Conservation (phyloP, 2,888 invertebrate species). For the Hedychridium roseum region DNA sequence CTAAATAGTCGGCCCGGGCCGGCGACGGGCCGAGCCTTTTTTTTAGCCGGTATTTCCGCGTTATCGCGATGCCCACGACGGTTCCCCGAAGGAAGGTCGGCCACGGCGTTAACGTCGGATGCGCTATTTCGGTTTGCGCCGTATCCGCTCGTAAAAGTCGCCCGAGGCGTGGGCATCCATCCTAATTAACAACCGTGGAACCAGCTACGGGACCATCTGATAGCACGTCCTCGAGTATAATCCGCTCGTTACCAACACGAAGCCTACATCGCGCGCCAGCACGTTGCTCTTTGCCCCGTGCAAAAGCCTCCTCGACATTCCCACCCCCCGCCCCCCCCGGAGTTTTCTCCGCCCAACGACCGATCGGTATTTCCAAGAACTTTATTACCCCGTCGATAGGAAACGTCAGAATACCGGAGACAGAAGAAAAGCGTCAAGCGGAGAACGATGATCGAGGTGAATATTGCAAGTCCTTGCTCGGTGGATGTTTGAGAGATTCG, state of each 20-base stretch:
- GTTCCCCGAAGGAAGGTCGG: constrained; percentile 50
- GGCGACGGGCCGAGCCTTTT: constrained; percentile 21
- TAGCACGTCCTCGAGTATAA: constrained; percentile 55
- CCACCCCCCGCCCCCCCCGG: neutral
- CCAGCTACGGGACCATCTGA: constrained; percentile 61
- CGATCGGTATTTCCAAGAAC: too few species aligned
- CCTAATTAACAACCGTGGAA: constrained; percentile 63
- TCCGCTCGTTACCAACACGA: constrained; percentile 62
- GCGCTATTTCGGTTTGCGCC: constrained; percentile 57
- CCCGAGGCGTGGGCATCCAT: constrained; percentile 62
- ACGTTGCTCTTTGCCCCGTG: too few species aligned
- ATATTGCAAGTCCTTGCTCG: neutral
- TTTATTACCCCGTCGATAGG: too few species aligned
- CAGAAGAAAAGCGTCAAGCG: constrained; percentile 5
- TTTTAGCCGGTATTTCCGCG: constrained; percentile 39
- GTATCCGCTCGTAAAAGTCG: constrained; percentile 62
- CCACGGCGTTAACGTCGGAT: constrained; percentile 48
- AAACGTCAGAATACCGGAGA: too few species aligned
- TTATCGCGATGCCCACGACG: constrained; percentile 46
- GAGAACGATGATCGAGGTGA: neutral
- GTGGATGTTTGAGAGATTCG: too few species aligned
- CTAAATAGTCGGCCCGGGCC: constrained; percentile 30
- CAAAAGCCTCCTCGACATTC: constrained; percentile 25
- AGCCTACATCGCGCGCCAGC: constrained; percentile 43
- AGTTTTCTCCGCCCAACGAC: too few species aligned